Conservation (phyloP, 2,113 vertebrate species). For the Pelodiscus sinensis region DNA sequence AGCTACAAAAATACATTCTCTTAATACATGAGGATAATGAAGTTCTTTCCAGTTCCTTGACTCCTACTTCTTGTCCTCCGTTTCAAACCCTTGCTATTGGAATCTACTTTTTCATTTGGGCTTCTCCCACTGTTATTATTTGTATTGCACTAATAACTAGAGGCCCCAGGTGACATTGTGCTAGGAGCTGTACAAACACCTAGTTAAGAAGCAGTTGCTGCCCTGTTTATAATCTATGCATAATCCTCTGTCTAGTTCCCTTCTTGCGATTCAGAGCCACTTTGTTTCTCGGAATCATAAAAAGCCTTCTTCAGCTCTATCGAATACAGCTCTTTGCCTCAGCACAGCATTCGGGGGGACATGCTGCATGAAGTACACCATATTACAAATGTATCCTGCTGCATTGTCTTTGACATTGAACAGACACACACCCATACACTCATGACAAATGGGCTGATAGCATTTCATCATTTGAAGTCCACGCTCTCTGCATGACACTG, state of each 20-base stretch:
- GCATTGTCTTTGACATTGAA: not conserved
- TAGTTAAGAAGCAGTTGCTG: not conserved
- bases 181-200: not conserved
- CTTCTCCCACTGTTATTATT: no score
- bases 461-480: not conserved
- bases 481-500: not conserved
- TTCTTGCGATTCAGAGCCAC: not conserved
- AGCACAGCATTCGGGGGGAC: not conserved
- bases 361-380: not conserved
- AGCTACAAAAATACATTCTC: no score
- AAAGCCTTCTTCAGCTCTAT: not conserved
- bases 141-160: no score
- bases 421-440: not conserved
- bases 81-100: no score
- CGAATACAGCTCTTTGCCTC: not conserved
- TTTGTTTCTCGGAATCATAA: not conserved
- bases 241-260: not conserved
- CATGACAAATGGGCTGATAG: not conserved
- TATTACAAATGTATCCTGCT: not conserved
- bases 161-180: not conserved
- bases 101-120: no score
- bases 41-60: no score
- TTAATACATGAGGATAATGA: no score
- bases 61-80: no score
- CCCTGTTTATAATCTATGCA: not conserved